These are phyloP conservation scores for Vireo griseus DNA, from an alignment of 2,797 vertebrate species.

Conservation along the genomic window DNA sequence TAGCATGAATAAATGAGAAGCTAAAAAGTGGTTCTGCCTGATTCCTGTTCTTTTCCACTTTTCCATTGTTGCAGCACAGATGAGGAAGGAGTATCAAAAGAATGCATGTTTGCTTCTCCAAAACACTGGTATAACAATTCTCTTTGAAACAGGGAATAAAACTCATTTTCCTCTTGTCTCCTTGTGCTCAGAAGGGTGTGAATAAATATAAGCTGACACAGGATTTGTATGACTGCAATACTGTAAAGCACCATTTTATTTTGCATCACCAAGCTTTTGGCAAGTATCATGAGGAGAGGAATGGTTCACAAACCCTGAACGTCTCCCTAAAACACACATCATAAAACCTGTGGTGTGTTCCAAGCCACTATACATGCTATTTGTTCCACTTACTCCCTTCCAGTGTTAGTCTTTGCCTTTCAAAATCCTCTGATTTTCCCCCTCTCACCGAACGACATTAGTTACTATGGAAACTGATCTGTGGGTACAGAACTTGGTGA, in stretches of 20 bases:
- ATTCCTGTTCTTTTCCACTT: not conserved
- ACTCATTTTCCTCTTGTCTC: not conserved
- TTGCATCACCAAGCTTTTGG: not conserved
- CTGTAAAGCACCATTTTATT: not conserved
- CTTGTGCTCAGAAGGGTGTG: not conserved
- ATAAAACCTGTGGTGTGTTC: not conserved
- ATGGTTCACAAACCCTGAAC: not conserved
- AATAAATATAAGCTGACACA: not conserved
- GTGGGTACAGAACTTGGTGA: conserved; percentile 25
- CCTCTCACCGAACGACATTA: conserved; percentile 20
- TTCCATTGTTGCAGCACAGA: not conserved
- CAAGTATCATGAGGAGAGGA: not conserved
- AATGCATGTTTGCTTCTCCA: not conserved
- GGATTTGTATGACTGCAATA: not conserved
- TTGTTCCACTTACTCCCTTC: not conserved
- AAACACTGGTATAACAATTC: not conserved
- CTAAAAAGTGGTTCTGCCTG: not conserved
- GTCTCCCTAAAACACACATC: not conserved
- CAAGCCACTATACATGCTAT: not conserved
- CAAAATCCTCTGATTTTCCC: conserved; percentile 28
- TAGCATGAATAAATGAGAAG: not conserved
- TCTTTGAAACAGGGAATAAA: not conserved
- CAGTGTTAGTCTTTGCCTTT: not conserved
- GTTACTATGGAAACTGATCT: conserved; percentile 69
- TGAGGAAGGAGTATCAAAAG: not conserved